Evolutionary conservation across 2,113 vertebrate species (phyloP).

Genomic region (Naja naja): DNA sequence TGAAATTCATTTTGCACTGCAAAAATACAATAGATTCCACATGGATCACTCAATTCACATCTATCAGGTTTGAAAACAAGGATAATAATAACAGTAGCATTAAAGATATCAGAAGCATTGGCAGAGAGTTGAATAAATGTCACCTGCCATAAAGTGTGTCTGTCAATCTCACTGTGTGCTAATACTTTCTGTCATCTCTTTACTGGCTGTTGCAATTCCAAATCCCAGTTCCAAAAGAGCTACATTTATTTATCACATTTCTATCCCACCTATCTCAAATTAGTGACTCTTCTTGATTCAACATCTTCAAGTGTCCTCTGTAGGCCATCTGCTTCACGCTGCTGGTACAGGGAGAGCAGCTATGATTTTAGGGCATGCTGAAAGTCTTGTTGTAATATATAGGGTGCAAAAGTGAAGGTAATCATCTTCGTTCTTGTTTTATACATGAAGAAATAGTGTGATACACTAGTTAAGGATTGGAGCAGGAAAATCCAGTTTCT

Average conservation of each 20-base stretch:
- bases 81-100: not conserved
- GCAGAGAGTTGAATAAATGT: not conserved
- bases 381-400: not conserved
- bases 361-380: not conserved
- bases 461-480: not conserved
- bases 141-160: not conserved
- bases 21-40: not conserved
- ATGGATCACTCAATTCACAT: not conserved
- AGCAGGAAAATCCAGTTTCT: not conserved
- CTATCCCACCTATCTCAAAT: not conserved
- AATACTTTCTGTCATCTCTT: not conserved
- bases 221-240: not conserved
- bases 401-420: not conserved
- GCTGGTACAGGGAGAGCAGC: not conserved
- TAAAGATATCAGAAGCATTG: not conserved
- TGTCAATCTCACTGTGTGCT: not conserved
- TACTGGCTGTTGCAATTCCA: not conserved
- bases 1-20: not conserved
- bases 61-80: not conserved
- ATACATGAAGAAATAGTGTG: not conserved
- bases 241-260: not conserved
- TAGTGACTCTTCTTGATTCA: not conserved
- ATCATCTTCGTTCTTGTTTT: not conserved
- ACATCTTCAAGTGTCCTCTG: not conserved
- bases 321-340: not conserved